Base-by-base conservation (phyloP, 2,113 vertebrate species). In the Ardeotis arabs region DNA sequence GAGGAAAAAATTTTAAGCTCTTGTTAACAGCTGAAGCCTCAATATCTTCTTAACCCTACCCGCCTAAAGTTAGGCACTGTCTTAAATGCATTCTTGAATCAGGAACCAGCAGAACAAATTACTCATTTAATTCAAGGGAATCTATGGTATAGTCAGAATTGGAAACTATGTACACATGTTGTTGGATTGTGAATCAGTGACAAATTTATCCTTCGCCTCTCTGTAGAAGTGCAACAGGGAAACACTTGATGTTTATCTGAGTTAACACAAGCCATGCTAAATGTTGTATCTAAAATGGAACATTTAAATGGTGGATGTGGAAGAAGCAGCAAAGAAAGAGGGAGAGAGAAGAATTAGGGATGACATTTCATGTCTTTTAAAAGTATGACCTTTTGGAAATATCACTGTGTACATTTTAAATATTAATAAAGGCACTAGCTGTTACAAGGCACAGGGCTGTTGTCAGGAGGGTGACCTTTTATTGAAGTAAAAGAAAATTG, bases 371-470 rank as follows among this genome's bases (percentile, higher is more conserved):
- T 97, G 92, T 98, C 97, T 98, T 98, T 98, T 98, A 98, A 98
- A 98, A 97, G 91, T 95, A 96, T 99, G 99, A 99, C 99, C 99
- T 99, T 98, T 99, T 98, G 91, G 96, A 99, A 99, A 99, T 99
- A 99, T 98, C 99, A 99, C 98, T 98, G 98, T 99, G 99, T 99
- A 99, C 98, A 98, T 99, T 98, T 99, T 98, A 99, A 99, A 99
- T 99, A 99, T 99, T 99, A 99, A 99, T 99, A 99, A 98, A 98
- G 98, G 97, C 96, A 90, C 90, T 97, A 95, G 92, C 97, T 98
- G 97, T 98, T 98, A 98, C 96, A 92, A 98, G 96, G 95, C 96
- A 94, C 97, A 97, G 81, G 91, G 84, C 97, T 98, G 96, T 98
- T 98, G 98, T 98, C 50, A 96, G 95, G 96, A 96, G 92, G 97